These are phyloP conservation scores for Danio jaintianensis DNA, from an alignment of 2,797 vertebrate species.

Conservation along the genomic window DNA sequence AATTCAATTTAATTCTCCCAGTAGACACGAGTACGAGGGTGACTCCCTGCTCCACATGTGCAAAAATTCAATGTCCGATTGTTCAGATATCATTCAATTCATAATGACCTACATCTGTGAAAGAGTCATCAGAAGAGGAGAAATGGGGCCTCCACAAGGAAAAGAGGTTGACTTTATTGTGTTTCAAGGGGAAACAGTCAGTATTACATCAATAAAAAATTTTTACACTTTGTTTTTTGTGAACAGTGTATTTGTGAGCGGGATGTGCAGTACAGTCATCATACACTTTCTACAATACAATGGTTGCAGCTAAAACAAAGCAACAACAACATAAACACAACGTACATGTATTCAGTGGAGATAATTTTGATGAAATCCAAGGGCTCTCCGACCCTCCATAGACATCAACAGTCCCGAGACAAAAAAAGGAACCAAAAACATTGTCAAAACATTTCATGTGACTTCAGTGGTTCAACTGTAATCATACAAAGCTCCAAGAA, in stretches of 20 bases:
- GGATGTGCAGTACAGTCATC: background rate
- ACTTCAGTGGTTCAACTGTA: no score
- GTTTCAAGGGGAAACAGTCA: constrained; percentile 29
- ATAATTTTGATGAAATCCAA: no score
- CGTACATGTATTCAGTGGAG: no score
- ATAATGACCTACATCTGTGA: constrained; percentile 46
- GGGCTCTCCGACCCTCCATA: no score
- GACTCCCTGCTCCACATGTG: constrained; percentile 36
- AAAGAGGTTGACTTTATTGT: constrained; percentile 1
- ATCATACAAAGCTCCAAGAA: no score
- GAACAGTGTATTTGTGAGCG: background rate
- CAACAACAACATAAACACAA: no score
- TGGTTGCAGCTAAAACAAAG: constrained; percentile 8
- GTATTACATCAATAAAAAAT: constrained; percentile 23
- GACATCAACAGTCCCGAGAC: no score
- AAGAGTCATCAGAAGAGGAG: constrained; percentile 30
- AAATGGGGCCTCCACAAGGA: constrained; percentile 31
- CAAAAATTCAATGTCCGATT: constrained; percentile 35
- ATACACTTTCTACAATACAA: background rate
- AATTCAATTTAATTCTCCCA: constrained; percentile 45
- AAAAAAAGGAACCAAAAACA: no score
- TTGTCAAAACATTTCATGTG: no score
- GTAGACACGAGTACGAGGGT: constrained; percentile 22
- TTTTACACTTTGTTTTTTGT: background rate
- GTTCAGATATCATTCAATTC: constrained; percentile 32